Percentiles rank a stretch among this genome's conserved stretches.
phyloP scores from a whole-genome alignment of 2,888 invertebrate species.

The Ochropleura plecta region DNA sequence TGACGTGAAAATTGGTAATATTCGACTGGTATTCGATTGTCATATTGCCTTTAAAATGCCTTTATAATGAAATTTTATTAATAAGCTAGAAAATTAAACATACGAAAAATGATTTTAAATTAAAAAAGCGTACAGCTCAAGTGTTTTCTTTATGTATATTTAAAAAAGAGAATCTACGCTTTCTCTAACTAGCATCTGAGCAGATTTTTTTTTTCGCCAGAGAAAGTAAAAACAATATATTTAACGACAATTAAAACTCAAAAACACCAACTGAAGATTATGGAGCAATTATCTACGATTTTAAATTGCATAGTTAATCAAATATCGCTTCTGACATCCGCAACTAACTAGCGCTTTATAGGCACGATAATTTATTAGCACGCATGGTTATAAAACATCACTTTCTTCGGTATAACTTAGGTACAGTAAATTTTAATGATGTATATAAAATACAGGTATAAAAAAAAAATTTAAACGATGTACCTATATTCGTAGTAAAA shows the following conservation, averaged over 20 bases:
- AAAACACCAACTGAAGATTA: constrained; percentile 18
- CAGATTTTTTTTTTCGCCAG: neutral
- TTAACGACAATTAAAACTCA: constrained; percentile 24
- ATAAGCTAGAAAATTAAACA: neutral
- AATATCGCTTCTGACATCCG: constrained; percentile 54
- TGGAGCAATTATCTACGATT: constrained; percentile 28
- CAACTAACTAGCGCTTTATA: constrained; percentile 59
- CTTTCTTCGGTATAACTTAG: constrained; percentile 52
- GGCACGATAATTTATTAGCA: constrained; percentile 56
- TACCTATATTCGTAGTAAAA: constrained; percentile 36
- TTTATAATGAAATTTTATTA: neutral
- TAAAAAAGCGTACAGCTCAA: neutral
- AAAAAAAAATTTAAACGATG: constrained; percentile 54
- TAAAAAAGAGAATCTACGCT: neutral
- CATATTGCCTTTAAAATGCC: neutral
- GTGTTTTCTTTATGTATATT: neutral
- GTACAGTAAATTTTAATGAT: constrained; percentile 56
- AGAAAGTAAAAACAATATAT: neutral
- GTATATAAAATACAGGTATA: constrained; percentile 57
- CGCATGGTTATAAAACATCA: constrained; percentile 51
- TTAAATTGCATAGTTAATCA: constrained; percentile 52
- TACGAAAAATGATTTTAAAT: neutral
- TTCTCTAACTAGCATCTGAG: neutral
- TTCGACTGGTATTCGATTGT: constrained; percentile 20
- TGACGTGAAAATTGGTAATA: constrained; percentile 27